Percentiles rank a stretch among this genome's conserved stretches.
Evolutionary conservation across 2,113 vertebrate species (phyloP).

Genomic region (Elgaria multicarinata): DNA sequence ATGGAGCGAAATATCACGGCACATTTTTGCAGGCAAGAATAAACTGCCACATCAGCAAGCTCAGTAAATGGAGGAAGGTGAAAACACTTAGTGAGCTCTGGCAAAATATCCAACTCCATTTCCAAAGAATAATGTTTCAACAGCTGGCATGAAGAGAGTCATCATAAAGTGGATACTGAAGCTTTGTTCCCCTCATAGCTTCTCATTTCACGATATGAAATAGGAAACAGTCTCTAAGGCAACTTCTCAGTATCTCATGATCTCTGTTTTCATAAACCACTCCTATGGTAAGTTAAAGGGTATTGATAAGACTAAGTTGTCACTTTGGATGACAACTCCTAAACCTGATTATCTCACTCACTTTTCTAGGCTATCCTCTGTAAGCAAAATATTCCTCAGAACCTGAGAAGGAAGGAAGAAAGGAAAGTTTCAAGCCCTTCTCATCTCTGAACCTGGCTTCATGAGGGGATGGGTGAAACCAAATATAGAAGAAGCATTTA

Average conservation of each 20-base stretch:
- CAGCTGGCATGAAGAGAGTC: background rate
- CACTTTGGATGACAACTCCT: background rate
- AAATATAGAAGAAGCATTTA: background rate
- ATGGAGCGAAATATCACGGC: slow-evolving; percentile 36
- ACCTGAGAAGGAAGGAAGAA: background rate
- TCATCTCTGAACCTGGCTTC: background rate
- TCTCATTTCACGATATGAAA: background rate
- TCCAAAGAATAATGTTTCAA: background rate
- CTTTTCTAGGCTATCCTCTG: background rate
- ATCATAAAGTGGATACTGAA: slow-evolving; percentile 8
- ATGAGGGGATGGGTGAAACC: background rate
- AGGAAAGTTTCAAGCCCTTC: background rate
- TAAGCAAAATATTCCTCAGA: background rate
- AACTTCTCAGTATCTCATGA: background rate
- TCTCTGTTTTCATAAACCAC: slow-evolving; percentile 7
- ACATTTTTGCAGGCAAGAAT: slow-evolving; percentile 39
- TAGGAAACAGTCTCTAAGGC: background rate
- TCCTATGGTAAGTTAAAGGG: background rate
- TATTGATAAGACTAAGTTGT: background rate
- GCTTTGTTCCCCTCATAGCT: background rate
- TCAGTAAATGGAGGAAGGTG: slow-evolving; percentile 22
- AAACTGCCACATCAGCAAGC: slow-evolving; percentile 34
- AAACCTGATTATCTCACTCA: background rate
- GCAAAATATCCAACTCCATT: background rate
- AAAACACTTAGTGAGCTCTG: background rate